Evolutionary conservation across 2,888 invertebrate genomes (phyloP).

Genomic region (Drosophila austrosaltans): DNA sequence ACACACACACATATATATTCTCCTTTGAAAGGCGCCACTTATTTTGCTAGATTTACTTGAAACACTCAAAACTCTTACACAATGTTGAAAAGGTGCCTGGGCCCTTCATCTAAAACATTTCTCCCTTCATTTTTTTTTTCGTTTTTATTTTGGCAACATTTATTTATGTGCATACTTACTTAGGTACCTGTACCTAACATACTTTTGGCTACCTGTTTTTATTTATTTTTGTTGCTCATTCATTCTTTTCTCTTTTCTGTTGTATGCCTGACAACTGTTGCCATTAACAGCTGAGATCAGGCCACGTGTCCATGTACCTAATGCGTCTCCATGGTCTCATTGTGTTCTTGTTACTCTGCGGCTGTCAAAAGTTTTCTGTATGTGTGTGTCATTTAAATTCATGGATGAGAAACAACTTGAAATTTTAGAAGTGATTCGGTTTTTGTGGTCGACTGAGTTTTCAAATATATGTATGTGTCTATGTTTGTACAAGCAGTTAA

Average conservation of each 20-base stretch:
- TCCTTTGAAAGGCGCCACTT: slow-evolving; percentile 49
- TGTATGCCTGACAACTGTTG: slow-evolving; percentile 69
- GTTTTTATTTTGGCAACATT: slow-evolving; percentile 41
- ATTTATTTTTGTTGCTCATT: slow-evolving; percentile 18
- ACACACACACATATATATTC: slow-evolving; percentile 20
- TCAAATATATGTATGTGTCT: background rate
- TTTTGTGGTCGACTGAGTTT: slow-evolving; percentile 44
- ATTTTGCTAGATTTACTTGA: slow-evolving; percentile 63
- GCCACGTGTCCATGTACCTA: slow-evolving; percentile 49
- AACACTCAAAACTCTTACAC: slow-evolving; percentile 36
- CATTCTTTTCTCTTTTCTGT: background rate
- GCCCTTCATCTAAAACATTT: slow-evolving; percentile 7
- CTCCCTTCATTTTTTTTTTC: slow-evolving; percentile 28
- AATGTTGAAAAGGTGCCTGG: slow-evolving; percentile 33
- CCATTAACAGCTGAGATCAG: slow-evolving; percentile 71
- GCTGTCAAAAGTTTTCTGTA: slow-evolving; percentile 55
- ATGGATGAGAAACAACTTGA: slow-evolving; percentile 38
- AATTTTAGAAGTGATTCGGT: slow-evolving; percentile 57
- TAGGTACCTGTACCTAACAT: background rate
- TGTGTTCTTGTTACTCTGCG: slow-evolving; percentile 41
- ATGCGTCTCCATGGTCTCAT: slow-evolving; percentile 72
- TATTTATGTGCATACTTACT: slow-evolving; percentile 52
- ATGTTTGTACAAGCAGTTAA: background rate
- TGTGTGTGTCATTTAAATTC: slow-evolving; percentile 56
- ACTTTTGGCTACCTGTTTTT: slow-evolving; percentile 1